Percentiles rank a stretch among this genome's conserved stretches.
phyloP scores from a whole-genome alignment of 2,888 invertebrate species.

The Lasioglossum figueresi region DNA sequence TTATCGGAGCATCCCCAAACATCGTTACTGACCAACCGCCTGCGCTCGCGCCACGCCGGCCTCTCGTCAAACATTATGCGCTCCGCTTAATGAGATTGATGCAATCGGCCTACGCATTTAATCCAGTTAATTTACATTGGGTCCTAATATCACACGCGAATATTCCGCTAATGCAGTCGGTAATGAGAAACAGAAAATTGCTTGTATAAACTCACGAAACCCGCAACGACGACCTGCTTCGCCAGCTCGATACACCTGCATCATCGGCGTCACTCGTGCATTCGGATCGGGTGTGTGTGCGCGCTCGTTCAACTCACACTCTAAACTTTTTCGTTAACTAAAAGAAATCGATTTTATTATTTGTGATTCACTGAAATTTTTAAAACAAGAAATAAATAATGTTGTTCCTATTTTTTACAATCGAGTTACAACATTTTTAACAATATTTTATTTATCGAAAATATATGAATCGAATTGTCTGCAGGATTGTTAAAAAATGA shows the following conservation, averaged over 20 bases:
- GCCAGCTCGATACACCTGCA: neutral
- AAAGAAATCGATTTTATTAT: no score
- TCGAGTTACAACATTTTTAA: no score
- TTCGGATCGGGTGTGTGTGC: neutral
- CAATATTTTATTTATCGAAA: neutral
- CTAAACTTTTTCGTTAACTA: no score
- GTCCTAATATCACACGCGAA: conserved; percentile 70
- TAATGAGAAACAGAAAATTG: conserved; percentile 71
- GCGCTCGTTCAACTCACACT: neutral
- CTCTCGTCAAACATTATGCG: conserved; percentile 76
- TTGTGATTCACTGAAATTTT: no score
- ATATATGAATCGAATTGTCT: neutral
- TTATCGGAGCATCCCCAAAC: conserved; percentile 78
- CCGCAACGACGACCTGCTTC: neutral
- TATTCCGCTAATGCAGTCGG: conserved; percentile 70
- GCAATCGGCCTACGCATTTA: conserved; percentile 77
- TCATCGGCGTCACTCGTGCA: neutral
- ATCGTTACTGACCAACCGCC: conserved; percentile 74
- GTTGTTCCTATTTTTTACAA: no score
- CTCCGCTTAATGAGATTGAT: conserved; percentile 80
- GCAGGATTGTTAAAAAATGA: neutral
- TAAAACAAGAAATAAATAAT: no score
- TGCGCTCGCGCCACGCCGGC: conserved; percentile 54
- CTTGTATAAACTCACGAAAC: conserved; percentile 37
- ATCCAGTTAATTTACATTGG: conserved; percentile 76